These are phyloP conservation scores for Aldrovandia affinis DNA, from an alignment of 2,797 vertebrate species.

Conservation along the genomic window DNA sequence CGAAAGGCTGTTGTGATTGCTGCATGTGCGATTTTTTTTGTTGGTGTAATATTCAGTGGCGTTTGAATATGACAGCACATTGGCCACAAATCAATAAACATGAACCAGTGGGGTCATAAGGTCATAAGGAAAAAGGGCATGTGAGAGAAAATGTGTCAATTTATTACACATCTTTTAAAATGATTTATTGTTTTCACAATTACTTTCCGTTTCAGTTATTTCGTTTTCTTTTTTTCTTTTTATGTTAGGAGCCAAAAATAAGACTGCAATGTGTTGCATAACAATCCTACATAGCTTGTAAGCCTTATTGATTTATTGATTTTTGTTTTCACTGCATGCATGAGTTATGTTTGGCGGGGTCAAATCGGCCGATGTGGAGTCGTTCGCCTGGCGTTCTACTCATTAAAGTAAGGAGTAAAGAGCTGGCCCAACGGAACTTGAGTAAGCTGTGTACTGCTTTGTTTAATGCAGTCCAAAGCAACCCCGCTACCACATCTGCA, in stretches of 20 bases:
- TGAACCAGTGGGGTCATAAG: no score
- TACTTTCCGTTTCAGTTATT: background rate
- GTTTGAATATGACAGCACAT: background rate
- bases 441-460: background rate
- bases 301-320: constrained; percentile 12
- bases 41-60: background rate
- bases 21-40: background rate
- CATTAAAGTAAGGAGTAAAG: background rate
- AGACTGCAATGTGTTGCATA: background rate
- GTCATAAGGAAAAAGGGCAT: no score
- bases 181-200: background rate
- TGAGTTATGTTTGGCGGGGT: background rate
- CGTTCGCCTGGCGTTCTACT: background rate
- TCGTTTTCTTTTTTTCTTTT: no score
- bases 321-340: background rate
- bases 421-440: background rate
- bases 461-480: background rate
- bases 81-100: no score
- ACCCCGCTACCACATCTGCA: background rate
- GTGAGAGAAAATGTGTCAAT: no score
- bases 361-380: background rate
- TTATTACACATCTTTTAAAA: background rate
- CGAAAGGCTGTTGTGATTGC: background rate
- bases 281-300: background rate
- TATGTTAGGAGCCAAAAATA: background rate